Percentiles rank a stretch among this genome's conserved stretches.
phyloP scores from a whole-genome alignment of 30 jellyfish, hydroid and myxozoan species.

The Morbakka virulenta region DNA sequence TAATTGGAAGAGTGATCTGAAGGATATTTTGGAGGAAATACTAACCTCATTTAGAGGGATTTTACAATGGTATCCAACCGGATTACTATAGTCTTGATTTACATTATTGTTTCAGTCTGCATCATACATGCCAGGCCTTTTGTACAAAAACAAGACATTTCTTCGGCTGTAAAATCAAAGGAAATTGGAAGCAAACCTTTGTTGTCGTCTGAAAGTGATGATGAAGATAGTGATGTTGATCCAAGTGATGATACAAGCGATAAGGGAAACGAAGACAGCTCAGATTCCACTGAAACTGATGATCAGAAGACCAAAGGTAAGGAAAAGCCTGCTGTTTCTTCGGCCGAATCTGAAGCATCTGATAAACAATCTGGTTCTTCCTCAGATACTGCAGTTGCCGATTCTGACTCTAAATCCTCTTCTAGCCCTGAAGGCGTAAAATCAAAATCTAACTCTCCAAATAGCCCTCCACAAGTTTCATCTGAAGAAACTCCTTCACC shows the following conservation, averaged over 20 bases:
- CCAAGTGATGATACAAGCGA: conserved; percentile 62
- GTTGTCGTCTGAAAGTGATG: conserved; percentile 21
- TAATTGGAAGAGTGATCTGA: neutral
- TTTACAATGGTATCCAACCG: neutral
- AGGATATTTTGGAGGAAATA: neutral
- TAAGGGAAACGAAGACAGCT: conserved; percentile 2
- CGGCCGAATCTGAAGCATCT: conserved; percentile 1
- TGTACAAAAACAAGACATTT: conserved; percentile 9
- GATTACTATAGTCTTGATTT: neutral
- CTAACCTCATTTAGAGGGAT: neutral
- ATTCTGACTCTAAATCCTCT: neutral
- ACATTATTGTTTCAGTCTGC: conserved; percentile 10
- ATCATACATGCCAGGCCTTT: conserved; percentile 55
- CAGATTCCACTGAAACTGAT: conserved; percentile 4
- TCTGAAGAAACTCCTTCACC: neutral
- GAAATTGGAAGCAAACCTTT: conserved; percentile 9
- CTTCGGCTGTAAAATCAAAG: conserved; percentile 23
- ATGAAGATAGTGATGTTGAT: conserved; percentile 45
- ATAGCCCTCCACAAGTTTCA: neutral
- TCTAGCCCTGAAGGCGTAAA: neutral
- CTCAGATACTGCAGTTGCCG: neutral
- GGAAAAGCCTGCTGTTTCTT: conserved; percentile 4
- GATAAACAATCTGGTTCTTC: neutral
- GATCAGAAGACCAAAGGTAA: conserved; percentile 22
- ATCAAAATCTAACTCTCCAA: neutral